phyloP scores from a whole-genome alignment of 2,113 vertebrate genomes.

The Dipodomys merriami region DNA sequence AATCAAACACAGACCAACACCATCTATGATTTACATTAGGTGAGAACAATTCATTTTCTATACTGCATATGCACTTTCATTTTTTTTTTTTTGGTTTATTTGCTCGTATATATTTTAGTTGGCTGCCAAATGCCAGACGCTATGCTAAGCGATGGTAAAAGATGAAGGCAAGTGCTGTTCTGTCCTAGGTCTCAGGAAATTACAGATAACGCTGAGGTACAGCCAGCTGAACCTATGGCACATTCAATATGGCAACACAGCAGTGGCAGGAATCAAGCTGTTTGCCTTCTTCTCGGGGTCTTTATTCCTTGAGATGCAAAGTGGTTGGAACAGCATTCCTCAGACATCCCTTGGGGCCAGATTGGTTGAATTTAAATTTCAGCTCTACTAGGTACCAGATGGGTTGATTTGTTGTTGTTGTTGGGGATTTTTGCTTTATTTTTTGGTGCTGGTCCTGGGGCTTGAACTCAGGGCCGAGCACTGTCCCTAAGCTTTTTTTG shows the following conservation, averaged over 20 bases:
- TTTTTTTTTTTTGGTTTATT: neutral
- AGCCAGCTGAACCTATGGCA: rapidly evolving
- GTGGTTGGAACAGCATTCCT: neutral
- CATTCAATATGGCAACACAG: neutral
- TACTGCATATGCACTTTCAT: neutral
- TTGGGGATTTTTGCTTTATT: too few relatives aligned
- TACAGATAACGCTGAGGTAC: neutral
- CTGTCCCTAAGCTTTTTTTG: too few relatives aligned
- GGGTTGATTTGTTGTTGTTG: neutral
- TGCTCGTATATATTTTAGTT: neutral
- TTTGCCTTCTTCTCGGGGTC: neutral
- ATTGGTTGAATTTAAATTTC: neutral
- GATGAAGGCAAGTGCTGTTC: neutral
- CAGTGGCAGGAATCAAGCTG: neutral
- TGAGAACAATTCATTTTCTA: neutral
- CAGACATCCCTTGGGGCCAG: neutral
- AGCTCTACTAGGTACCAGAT: neutral
- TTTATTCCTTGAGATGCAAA: neutral
- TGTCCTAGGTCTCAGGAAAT: neutral
- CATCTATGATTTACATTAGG: neutral
- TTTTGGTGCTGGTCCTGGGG: too few relatives aligned
- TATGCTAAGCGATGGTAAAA: neutral
- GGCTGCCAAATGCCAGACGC: neutral
- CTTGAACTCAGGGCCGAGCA: too few relatives aligned
- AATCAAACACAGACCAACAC: neutral